phyloP scores from a whole-genome alignment of 2,113 vertebrate species.

The Cranoglanis bouderius region DNA sequence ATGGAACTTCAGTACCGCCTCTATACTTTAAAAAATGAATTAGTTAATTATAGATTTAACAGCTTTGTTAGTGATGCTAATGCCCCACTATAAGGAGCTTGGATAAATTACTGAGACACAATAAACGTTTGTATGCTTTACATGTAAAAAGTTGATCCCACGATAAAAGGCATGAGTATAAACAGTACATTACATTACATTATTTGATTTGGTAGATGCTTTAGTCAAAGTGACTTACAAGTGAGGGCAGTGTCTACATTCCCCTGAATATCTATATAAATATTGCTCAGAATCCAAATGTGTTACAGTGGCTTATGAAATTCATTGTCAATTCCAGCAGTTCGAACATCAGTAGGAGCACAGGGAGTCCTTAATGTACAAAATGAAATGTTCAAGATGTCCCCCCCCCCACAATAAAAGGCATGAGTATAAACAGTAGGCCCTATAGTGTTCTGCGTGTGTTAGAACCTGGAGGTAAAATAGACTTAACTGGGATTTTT shows the following conservation, averaged over 20 bases:
- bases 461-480: not conserved
- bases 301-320: constrained; percentile 39
- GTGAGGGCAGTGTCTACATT: not conserved
- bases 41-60: not conserved
- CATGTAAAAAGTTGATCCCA: not conserved
- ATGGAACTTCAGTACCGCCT: not conserved
- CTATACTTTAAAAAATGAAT: not conserved
- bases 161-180: not conserved
- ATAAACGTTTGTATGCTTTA: not conserved
- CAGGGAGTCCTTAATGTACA: constrained; percentile 32
- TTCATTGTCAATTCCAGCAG: constrained; percentile 32
- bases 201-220: not conserved
- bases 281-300: constrained; percentile 32
- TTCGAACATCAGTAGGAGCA: constrained; percentile 15
- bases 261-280: constrained; percentile 52
- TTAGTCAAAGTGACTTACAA: not conserved
- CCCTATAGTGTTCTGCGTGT: not conserved
- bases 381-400: constrained; percentile 52
- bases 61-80: not conserved
- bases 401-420: not conserved
- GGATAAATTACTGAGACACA: not conserved
- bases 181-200: not conserved
- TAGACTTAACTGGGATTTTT: not conserved
- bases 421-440: not conserved
- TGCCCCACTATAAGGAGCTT: not conserved